A percentile compares a stretch with the other conserved stretches of the same genome.
These are phyloP conservation scores for Morelia viridis DNA, from an alignment of 2,797 vertebrate species.

Conservation along the genomic window DNA sequence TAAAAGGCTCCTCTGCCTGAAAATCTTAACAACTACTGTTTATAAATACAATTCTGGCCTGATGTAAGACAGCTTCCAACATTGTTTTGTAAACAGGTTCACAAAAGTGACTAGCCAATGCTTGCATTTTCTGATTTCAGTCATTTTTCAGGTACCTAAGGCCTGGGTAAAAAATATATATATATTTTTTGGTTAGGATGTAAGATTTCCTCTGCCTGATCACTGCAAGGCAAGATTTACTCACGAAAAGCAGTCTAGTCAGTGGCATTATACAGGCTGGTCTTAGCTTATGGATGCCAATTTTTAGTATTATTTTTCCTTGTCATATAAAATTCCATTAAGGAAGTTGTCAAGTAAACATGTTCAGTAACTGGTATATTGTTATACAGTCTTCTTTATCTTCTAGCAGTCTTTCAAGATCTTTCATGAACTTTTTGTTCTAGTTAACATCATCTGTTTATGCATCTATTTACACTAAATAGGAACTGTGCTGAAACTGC, in stretches of 20 bases:
- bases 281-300: neutral
- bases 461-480: conserved; percentile 41
- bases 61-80: neutral
- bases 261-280: neutral
- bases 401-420: conserved; percentile 32
- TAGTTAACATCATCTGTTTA: conserved; percentile 46
- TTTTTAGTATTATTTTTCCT: neutral
- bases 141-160: neutral
- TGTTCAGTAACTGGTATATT: neutral
- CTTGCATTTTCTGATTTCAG: neutral
- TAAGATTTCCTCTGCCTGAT: neutral
- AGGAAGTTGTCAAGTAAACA: neutral
- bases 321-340: neutral
- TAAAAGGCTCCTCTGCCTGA: neutral
- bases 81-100: neutral
- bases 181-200: neutral
- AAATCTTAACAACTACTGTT: neutral
- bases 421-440: conserved; percentile 56
- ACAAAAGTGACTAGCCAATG: neutral
- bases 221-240: neutral
- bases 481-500: conserved; percentile 44
- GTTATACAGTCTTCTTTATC: neutral
- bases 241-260: neutral
- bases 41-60: neutral
- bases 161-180: neutral